Evolutionary conservation across 2,113 vertebrate genomes (phyloP).

Genomic region (Willisornis vidua): DNA sequence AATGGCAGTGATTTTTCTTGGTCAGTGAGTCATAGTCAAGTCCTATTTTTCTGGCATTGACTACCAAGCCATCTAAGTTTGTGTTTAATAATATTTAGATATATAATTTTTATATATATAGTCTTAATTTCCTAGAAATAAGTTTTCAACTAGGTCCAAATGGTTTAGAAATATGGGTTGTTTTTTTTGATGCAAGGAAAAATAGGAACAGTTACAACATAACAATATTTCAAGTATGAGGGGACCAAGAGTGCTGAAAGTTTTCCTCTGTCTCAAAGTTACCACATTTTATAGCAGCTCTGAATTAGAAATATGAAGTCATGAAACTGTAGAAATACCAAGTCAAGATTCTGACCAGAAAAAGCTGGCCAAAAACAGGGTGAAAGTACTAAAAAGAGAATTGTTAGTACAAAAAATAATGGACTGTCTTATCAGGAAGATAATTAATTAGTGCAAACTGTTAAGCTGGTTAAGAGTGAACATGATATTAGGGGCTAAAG

Average conservation of each 20-base stretch:
- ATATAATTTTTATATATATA: not conserved
- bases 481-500: not conserved
- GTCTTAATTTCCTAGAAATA: not conserved
- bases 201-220: not conserved
- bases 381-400: not conserved
- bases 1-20: not conserved
- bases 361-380: not conserved
- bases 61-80: not conserved
- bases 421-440: not conserved
- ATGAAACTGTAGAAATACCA: not conserved
- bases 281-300: not conserved
- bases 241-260: not conserved
- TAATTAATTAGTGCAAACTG: not conserved
- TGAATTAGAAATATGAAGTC: not conserved
- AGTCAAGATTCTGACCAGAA: not conserved
- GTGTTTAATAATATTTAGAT: not conserved
- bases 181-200: not conserved
- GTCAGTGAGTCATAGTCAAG: not conserved
- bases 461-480: not conserved
- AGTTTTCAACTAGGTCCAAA: not conserved
- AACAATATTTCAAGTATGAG: not conserved
- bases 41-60: not conserved
- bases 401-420: not conserved
- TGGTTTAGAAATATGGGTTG: not conserved
- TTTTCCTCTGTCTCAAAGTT: not conserved